Percentiles rank a stretch among this genome's conserved stretches.
These are phyloP conservation scores for Chaenocephalus aceratus DNA, from an alignment of 2,113 vertebrate genomes.

Conservation along the genomic window DNA sequence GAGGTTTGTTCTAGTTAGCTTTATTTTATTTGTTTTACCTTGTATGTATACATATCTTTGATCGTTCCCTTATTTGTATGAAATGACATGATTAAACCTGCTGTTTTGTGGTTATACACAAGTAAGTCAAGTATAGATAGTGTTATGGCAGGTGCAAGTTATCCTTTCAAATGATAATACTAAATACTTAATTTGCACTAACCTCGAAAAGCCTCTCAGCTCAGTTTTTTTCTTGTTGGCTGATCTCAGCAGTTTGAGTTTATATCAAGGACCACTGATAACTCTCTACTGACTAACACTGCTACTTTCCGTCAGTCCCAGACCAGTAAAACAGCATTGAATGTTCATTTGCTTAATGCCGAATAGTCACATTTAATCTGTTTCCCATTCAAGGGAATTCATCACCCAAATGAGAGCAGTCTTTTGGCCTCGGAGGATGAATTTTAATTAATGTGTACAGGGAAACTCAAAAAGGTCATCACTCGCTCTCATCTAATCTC, in stretches of 20 bases:
- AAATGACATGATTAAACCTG: not conserved
- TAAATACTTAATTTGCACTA: not conserved
- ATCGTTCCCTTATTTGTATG: not conserved
- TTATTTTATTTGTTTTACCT: not conserved
- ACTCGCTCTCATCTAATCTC: slow-evolving; percentile 68
- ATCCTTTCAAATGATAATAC: not conserved
- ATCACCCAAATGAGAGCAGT: slow-evolving; percentile 46
- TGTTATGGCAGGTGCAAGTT: not conserved
- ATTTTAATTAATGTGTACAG: slow-evolving; percentile 60
- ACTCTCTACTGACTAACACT: not conserved
- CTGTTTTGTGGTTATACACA: not conserved
- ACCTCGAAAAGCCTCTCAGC: not conserved
- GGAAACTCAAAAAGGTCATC: slow-evolving; percentile 55
- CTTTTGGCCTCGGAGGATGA: slow-evolving; percentile 50
- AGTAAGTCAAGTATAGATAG: not conserved
- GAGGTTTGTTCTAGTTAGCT: too few species aligned
- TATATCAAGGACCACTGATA: not conserved
- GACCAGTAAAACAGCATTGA: not conserved
- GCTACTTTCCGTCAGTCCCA: not conserved
- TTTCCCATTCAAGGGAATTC: slow-evolving; percentile 38
- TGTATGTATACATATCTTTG: not conserved
- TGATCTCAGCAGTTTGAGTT: not conserved
- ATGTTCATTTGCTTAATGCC: slow-evolving; percentile 40
- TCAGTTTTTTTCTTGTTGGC: not conserved
- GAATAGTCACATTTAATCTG: slow-evolving; percentile 51